Conservation (phyloP, 2,888 invertebrate species). For the Oscheius sp. region DNA sequence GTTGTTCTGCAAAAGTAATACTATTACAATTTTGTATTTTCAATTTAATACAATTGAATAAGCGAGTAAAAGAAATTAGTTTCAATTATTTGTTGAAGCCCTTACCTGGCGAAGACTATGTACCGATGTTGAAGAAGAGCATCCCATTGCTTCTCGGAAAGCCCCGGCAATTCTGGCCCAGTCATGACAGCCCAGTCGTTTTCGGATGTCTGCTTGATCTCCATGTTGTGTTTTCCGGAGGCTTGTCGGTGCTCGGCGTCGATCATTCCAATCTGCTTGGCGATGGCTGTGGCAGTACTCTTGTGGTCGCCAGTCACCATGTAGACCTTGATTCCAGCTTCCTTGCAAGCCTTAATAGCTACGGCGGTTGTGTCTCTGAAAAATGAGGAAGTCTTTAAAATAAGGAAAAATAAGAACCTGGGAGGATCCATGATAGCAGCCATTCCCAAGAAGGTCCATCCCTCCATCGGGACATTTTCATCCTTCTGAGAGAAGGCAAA, state of each 20-base stretch:
- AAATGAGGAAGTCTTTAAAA: background rate
- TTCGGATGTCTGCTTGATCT: background rate
- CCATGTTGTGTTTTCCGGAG: constrained; percentile 57
- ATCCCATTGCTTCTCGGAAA: constrained; percentile 44
- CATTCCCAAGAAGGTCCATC: constrained; percentile 56
- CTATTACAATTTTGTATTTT: background rate
- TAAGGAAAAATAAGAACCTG: constrained; percentile 14
- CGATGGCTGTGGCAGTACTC: constrained; percentile 61
- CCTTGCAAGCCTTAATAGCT: constrained; percentile 57
- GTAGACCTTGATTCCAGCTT: constrained; percentile 64
- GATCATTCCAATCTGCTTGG: constrained; percentile 61
- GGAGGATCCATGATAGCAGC: constrained; percentile 64
- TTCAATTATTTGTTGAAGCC: no score
- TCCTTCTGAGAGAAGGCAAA: constrained; percentile 48
- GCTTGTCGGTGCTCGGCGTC: constrained; percentile 54
- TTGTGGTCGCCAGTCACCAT: constrained; percentile 66
- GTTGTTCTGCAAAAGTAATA: constrained; percentile 40
- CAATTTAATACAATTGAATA: background rate
- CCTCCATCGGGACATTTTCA: constrained; percentile 49
- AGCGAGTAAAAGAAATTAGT: background rate
- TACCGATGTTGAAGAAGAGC: constrained; percentile 37
- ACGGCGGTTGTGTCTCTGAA: constrained; percentile 52
- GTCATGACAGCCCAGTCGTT: constrained; percentile 49
- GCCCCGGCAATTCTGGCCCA: constrained; percentile 41
- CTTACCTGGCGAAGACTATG: constrained; percentile 43